Base-by-base conservation (phyloP, 2,113 vertebrate species). In the Nibea coibor region DNA sequence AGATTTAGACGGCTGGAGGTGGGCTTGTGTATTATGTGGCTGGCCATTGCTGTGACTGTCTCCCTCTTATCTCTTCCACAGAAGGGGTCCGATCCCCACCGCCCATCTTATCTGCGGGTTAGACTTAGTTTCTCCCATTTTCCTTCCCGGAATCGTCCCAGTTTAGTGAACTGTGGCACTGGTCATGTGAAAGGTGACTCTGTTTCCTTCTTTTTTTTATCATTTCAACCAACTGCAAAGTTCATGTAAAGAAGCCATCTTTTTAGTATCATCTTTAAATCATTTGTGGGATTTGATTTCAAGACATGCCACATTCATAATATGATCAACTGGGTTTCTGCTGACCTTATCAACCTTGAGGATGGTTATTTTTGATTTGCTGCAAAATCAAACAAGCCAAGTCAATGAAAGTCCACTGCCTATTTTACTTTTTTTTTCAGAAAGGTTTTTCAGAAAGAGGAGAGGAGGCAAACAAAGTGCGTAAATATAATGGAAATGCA, bases 1-100 rank as follows among this genome's bases (percentile, higher is more conserved):
- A 89, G 90, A 90, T 93, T 89, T 83, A 87, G 87, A 91, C 87
- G 89, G 87, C 83, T 88, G 78, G 87, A 93, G 88, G 93, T 89
- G 90, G 87, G 88, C 84, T 81, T 92, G 87, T 94, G 94, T 92
- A 94, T 95, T 94, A 91, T 93, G 93, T 94, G 91, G 93, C 93
- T 76, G 85, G 81, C 83, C 87, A 43, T 92, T 93, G 92, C 93
- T 93, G 88, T 94, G 93, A 92, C 93, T 89, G 93, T 92, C 94
- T 95, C 83, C 43, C 61, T 87, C 85, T 94, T 95, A 94, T 96
- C 94, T 94, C 78, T 74, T 89, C 88, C 93, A 89, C 87, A 35
- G 80, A 54, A 82, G 88, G 89, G 90, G 83, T 83, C 86, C 26
- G 74, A 79, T 91, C 83, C 82, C 82, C 86, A 65, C 54, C 65